These are phyloP conservation scores for Dinoponera quadriceps DNA, from an alignment of 1,140 invertebrate genomes.

Conservation along the genomic window DNA sequence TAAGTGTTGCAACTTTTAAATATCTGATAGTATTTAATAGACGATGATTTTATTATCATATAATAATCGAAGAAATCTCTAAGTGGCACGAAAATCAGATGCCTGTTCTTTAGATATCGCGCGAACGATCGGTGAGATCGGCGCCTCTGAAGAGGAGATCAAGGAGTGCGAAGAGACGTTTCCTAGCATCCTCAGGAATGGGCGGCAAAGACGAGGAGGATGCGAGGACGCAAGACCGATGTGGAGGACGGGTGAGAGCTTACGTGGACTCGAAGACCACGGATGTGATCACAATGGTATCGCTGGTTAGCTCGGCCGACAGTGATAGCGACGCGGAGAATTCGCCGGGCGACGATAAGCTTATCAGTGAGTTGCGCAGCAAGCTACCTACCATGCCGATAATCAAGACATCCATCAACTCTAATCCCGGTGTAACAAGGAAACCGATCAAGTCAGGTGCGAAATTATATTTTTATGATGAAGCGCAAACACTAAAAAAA, in stretches of 20 bases:
- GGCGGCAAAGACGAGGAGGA: conserved; percentile 68
- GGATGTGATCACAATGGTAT: conserved; percentile 87
- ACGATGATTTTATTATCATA: no score
- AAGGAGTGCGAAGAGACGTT: conserved; percentile 77
- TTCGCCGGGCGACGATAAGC: conserved; percentile 79
- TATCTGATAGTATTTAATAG: no score
- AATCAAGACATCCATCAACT: conserved; percentile 78
- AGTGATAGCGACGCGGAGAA: conserved; percentile 85
- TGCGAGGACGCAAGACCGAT: conserved; percentile 53
- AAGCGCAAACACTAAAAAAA: neutral
- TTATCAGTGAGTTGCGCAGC: conserved; percentile 81
- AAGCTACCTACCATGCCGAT: conserved; percentile 83
- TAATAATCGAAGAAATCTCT: no score
- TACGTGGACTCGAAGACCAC: conserved; percentile 63
- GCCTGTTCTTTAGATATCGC: conserved; percentile 35
- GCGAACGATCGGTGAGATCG: conserved; percentile 78
- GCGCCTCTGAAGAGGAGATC: conserved; percentile 78
- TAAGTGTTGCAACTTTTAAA: no score
- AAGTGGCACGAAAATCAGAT: neutral
- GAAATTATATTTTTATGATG: neutral
- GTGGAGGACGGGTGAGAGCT: conserved; percentile 50
- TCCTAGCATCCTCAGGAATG: conserved; percentile 33
- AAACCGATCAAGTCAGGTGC: conserved; percentile 86
- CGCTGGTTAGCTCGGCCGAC: conserved; percentile 85
- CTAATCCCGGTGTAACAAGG: conserved; percentile 71